phyloP scores from a whole-genome alignment of 2,797 vertebrate genomes.

The Galagoides demidoff region DNA sequence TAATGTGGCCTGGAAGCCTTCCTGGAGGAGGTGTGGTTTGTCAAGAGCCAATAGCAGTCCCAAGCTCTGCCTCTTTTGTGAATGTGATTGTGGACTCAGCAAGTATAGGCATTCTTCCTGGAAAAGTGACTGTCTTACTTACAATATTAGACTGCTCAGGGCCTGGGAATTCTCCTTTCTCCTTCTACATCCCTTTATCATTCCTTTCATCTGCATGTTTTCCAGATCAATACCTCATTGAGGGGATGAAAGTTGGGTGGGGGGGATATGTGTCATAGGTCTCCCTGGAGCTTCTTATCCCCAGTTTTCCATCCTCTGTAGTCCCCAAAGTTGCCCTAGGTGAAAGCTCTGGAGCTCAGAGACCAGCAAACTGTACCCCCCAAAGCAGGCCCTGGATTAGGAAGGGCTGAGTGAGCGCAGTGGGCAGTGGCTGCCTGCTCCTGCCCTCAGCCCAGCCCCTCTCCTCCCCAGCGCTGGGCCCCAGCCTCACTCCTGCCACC shows the following conservation, averaged over 20 bases:
- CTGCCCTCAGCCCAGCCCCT: background rate
- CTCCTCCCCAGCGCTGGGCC: background rate
- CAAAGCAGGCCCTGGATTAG: slow-evolving; percentile 65
- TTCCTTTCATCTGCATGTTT: slow-evolving; percentile 35
- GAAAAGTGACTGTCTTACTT: background rate
- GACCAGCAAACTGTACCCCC: background rate
- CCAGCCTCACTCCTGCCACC: slow-evolving; percentile 73
- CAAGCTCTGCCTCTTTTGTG: background rate
- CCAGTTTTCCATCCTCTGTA: background rate
- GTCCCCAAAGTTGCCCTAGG: background rate
- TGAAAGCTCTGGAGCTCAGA: background rate
- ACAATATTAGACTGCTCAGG: background rate
- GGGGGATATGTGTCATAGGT: background rate
- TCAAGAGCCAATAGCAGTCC: background rate
- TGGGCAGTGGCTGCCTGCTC: background rate
- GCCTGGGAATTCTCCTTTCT: background rate
- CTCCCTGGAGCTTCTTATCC: background rate
- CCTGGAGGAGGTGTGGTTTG: slow-evolving; percentile 6
- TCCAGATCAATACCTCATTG: background rate
- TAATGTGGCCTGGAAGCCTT: slow-evolving; percentile 8
- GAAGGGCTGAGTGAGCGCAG: slow-evolving; percentile 42
- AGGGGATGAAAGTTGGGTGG: too few species aligned
- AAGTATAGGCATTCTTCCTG: background rate
- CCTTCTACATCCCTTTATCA: background rate
- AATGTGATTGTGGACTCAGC: background rate